Conservation (phyloP, 1,140 invertebrate genomes). For the Capitella teleta region DNA sequence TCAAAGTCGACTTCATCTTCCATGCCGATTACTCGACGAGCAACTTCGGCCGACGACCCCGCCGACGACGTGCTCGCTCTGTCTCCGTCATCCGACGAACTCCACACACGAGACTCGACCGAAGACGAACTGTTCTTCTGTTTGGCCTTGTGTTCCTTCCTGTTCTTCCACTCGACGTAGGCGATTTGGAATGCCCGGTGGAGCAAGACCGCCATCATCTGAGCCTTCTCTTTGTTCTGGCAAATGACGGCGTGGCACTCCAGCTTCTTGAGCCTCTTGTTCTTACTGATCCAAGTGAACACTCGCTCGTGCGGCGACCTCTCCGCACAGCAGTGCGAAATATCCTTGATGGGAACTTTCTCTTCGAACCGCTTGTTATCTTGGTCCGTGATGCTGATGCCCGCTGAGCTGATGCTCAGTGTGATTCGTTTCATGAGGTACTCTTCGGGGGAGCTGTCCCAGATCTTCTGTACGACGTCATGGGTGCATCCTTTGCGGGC, state of each 20-base stretch:
- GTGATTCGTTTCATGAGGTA: slow-evolving; percentile 16
- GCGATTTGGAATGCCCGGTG: slow-evolving; percentile 24
- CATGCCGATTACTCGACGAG: not conserved
- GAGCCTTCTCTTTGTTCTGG: slow-evolving; percentile 21
- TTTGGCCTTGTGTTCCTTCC: not conserved
- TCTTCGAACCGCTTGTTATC: slow-evolving; percentile 15
- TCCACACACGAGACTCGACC: not conserved
- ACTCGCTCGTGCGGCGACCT: slow-evolving; percentile 20
- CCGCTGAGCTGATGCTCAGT: slow-evolving; percentile 14
- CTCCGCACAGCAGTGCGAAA: slow-evolving; percentile 22
- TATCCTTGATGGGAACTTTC: slow-evolving; percentile 21
- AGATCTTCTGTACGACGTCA: slow-evolving; percentile 18
- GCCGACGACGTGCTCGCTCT: not conserved
- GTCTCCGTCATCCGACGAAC: not conserved
- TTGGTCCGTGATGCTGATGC: slow-evolving; percentile 14
- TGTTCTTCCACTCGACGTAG: slow-evolving; percentile 23
- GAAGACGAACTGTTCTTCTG: not conserved
- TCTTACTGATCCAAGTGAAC: slow-evolving; percentile 29
- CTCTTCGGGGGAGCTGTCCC: slow-evolving; percentile 21
- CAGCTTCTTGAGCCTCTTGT: slow-evolving; percentile 10
- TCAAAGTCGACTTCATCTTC: not conserved
- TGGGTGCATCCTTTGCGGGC: slow-evolving; percentile 20
- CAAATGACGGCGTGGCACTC: slow-evolving; percentile 27
- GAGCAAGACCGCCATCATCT: slow-evolving; percentile 25
- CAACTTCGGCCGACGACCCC: not conserved